phyloP scores from a whole-genome alignment of 2,797 vertebrate genomes.

The Enteromius fasciolatus region DNA sequence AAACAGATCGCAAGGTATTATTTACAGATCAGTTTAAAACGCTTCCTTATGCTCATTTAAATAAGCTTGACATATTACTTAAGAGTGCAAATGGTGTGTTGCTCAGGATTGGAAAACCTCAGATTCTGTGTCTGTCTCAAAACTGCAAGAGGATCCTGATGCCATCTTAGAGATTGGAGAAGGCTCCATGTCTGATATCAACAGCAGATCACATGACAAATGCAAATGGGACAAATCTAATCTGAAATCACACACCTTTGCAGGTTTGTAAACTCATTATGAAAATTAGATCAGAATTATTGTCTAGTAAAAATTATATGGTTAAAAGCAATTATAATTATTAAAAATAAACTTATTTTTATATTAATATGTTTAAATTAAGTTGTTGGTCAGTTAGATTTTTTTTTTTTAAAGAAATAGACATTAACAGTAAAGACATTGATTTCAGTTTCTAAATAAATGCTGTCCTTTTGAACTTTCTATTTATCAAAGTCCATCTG shows the following conservation, averaged over 20 bases:
- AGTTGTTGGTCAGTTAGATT: neutral
- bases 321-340: neutral
- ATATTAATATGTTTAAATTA: neutral
- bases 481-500: neutral
- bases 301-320: neutral
- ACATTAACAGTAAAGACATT: neutral
- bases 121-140: conserved; percentile 36
- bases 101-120: conserved; percentile 38
- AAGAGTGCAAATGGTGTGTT: conserved; percentile 24
- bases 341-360: neutral
- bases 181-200: conserved; percentile 25
- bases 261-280: conserved; percentile 52
- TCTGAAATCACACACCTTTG: conserved; percentile 40
- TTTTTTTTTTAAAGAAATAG: neutral
- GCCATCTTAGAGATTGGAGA: conserved; percentile 53
- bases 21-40: neutral
- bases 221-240: conserved; percentile 20
- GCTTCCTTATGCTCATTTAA: neutral
- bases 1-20: conserved; percentile 70
- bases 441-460: no score
- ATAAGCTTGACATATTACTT: neutral
- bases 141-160: conserved; percentile 36
- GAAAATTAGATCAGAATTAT: neutral
- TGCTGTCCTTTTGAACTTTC: no score
- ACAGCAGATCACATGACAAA: conserved; percentile 41